Percentiles rank a stretch among this genome's conserved stretches.
phyloP scores from a whole-genome alignment of 2,113 vertebrate genomes.

The Ginglymostoma cirratum region DNA sequence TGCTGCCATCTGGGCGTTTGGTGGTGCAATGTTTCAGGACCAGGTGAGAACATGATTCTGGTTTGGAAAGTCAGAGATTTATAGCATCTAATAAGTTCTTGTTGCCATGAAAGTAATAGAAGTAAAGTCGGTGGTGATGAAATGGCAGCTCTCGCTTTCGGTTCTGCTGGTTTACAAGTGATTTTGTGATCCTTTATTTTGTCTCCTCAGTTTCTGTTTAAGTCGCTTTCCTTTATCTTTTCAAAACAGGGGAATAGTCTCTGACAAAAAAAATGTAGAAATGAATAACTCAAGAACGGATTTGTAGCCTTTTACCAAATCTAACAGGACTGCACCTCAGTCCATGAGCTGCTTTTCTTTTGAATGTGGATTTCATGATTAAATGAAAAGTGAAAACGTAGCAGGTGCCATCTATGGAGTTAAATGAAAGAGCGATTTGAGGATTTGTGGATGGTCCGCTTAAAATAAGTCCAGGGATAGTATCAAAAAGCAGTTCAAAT shows the following conservation, averaged over 20 bases:
- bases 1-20: constrained; percentile 87
- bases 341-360: background rate
- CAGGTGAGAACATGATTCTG: constrained; percentile 66
- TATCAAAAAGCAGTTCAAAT: background rate
- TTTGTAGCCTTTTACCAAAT: background rate
- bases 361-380: background rate
- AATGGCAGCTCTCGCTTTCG: background rate
- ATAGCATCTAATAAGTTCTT: background rate
- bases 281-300: background rate
- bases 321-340: background rate
- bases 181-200: background rate
- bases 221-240: background rate
- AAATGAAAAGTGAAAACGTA: background rate
- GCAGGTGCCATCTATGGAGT: background rate
- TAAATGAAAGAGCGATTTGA: background rate
- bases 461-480: background rate
- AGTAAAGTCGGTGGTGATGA: background rate
- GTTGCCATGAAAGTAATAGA: background rate
- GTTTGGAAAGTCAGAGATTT: background rate
- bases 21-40: constrained; percentile 81
- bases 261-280: background rate
- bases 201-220: background rate
- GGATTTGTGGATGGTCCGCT: background rate
- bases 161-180: background rate
- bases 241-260: background rate